Base-by-base conservation (phyloP, 2,113 vertebrate species). In the Choloepus hoffmanni region DNA sequence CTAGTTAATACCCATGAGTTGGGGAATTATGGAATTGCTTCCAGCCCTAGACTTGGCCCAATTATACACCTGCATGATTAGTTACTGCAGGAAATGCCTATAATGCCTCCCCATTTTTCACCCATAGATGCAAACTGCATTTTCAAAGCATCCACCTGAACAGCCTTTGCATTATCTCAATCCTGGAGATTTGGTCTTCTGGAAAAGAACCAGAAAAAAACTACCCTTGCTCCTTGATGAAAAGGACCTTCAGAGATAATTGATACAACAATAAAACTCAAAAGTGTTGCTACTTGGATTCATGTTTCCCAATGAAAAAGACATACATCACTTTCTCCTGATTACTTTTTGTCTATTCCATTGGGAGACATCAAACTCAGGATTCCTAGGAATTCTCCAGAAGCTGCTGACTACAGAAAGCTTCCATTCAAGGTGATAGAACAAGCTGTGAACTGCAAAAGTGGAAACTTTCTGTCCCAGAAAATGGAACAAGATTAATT, bases 81-180 rank as follows among this genome's bases (percentile, higher is more conserved):
- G 79, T 91, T 93, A 65, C 65, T 89, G 18, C 65, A 79, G 55
- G 33, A 23, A 5, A 48, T n/a, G 77, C n/a, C 24, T 33, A 63
- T 45, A 72, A 77, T 65, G 70, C 30, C 36, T 84, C 70, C 53
- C 89, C 70, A 72, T 40, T 95, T 72, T 78, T 58, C 84, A 83
- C 62, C 7, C 40, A 11, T 72, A 84, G 36, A 21, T 67, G 81
- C 21, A 45, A 50, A 68, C 21, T 62, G 16, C 55, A 45, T 72
- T 84, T 83, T 36, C 62, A 88, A 63, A 84, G 72, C 63, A 48
- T 33, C 7, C 28, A 72, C 10, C 77, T 94, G 63, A 88, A 36
- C 7, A 90, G 30, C 55, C 36, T 68, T 50, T 70, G 16, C 58
- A 86, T 72, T 67, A 48, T 77, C 83, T 70, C 76, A 91, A 62